Percentiles rank a stretch among this genome's conserved stretches.
These are phyloP conservation scores for Entomobrya proxima DNA, from an alignment of 2,888 invertebrate species.

Conservation along the genomic window DNA sequence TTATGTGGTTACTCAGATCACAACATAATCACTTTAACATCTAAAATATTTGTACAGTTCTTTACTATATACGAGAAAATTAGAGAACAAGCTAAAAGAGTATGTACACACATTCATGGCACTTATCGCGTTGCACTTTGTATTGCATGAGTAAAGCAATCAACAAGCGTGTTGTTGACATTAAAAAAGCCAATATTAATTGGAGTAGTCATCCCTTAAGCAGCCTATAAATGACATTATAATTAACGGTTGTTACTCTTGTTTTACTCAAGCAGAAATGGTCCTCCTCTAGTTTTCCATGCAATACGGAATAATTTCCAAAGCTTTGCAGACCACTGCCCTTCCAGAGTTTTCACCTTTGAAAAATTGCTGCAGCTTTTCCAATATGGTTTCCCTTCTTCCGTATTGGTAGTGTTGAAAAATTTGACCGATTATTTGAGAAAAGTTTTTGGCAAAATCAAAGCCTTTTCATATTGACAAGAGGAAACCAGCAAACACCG, in stretches of 20 bases:
- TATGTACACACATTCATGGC: neutral
- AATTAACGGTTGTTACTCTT: neutral
- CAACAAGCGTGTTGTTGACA: neutral
- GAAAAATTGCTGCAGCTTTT: neutral
- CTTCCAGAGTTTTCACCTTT: neutral
- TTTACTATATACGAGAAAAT: neutral
- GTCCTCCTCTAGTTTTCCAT: neutral
- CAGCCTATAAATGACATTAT: neutral
- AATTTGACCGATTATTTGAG: too few relatives aligned
- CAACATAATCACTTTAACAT: neutral
- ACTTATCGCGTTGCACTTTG: neutral
- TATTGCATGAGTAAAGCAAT: neutral
- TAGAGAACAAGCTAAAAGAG: neutral
- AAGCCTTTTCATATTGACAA: too few relatives aligned
- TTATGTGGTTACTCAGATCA: neutral
- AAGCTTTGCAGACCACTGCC: too few relatives aligned
- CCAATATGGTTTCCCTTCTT: neutral
- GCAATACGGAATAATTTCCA: neutral
- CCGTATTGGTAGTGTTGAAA: neutral
- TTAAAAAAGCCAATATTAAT: conserved; percentile 2
- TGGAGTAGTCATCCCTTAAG: conserved; percentile 17
- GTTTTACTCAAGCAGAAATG: neutral
- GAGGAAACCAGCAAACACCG: too few relatives aligned
- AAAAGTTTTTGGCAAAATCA: too few relatives aligned
- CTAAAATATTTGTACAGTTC: neutral